A percentile compares a stretch with the other conserved stretches of the same genome.
phyloP scores from a whole-genome alignment of 2,888 invertebrate genomes.

The Byasa hedistus region DNA sequence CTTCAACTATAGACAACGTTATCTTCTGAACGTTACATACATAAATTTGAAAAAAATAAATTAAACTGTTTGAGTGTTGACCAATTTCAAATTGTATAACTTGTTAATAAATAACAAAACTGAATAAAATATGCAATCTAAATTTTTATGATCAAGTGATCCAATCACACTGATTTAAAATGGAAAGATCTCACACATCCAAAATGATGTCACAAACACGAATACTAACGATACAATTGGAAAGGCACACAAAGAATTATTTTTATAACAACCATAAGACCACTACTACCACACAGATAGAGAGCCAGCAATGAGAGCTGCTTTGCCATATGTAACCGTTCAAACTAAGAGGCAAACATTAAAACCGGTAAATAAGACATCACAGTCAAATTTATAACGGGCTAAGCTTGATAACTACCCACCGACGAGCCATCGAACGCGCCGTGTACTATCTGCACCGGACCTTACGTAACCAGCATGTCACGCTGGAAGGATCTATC shows the following conservation, averaged over 20 bases:
- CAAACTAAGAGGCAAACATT: slow-evolving; percentile 31
- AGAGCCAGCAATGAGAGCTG: no score
- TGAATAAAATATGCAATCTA: no score
- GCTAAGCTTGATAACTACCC: slow-evolving; percentile 41
- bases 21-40: no score
- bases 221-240: slow-evolving; percentile 1
- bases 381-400: slow-evolving; percentile 49
- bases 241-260: slow-evolving; percentile 20
- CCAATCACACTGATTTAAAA: not conserved
- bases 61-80: not conserved
- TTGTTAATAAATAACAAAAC: no score
- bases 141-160: not conserved
- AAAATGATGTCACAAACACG: not conserved
- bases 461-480: not conserved
- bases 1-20: not conserved
- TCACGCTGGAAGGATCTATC: not conserved
- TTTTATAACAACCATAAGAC: slow-evolving; percentile 4
- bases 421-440: slow-evolving; percentile 35
- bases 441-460: not conserved
- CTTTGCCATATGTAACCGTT: not conserved
- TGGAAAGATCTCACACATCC: not conserved
- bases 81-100: no score
- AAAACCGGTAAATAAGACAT: slow-evolving; percentile 41
- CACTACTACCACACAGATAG: no score
- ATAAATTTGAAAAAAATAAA: not conserved